Evolutionary conservation across 2,888 invertebrate species (phyloP).

Genomic region (Drosophila mimetica): DNA sequence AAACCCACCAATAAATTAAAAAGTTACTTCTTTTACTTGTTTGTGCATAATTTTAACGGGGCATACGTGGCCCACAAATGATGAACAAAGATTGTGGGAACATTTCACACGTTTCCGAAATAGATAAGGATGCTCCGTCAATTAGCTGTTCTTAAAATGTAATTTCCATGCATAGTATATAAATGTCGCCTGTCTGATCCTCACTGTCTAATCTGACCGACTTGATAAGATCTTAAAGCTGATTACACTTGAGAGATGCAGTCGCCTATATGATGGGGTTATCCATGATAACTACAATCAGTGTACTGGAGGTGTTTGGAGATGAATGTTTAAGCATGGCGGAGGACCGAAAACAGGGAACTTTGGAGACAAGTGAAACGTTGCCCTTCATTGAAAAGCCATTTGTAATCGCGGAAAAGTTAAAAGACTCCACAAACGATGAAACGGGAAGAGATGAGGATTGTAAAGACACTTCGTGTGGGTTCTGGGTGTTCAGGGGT

Average conservation of each 20-base stretch:
- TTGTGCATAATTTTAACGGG: not conserved
- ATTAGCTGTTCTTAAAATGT: constrained; percentile 18
- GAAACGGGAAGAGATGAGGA: not conserved
- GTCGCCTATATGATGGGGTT: constrained; percentile 1
- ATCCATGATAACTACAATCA: constrained; percentile 7
- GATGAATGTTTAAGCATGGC: constrained; percentile 6
- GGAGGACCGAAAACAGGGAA: not conserved
- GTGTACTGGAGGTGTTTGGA: not conserved
- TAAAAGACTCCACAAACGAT: not conserved
- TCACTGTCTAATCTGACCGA: constrained; percentile 28
- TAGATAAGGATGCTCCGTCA: constrained; percentile 28
- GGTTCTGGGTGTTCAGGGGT: constrained; percentile 87
- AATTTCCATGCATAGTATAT: constrained; percentile 6
- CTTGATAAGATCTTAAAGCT: constrained; percentile 26
- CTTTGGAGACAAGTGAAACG: not conserved
- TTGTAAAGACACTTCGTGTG: constrained; percentile 86
- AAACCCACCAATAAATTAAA: not conserved
- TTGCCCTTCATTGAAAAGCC: constrained; percentile 12
- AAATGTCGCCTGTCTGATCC: constrained; percentile 29
- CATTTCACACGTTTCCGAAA: constrained; percentile 15
- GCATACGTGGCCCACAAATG: constrained; percentile 4
- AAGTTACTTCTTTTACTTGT: not conserved
- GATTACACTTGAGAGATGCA: constrained; percentile 3
- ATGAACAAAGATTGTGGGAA: not conserved
- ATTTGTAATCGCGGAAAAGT: not conserved